phyloP scores from a whole-genome alignment of 2,113 vertebrate genomes.

The Brienomyrus brachyistius region DNA sequence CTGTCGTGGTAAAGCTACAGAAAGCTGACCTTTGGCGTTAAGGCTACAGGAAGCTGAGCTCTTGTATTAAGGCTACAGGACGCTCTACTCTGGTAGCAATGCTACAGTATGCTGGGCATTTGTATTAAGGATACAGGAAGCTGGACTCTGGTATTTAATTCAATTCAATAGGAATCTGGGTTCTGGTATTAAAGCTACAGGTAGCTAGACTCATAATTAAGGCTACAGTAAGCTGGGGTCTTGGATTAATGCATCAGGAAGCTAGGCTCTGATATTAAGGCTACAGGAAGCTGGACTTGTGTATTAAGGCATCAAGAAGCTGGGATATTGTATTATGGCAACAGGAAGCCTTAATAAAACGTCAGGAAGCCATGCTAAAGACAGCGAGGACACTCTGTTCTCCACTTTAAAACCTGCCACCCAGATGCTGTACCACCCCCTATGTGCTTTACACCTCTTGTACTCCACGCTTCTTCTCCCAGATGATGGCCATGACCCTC shows the following conservation, averaged over 20 bases:
- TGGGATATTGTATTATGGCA: background rate
- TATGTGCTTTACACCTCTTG: too few species aligned
- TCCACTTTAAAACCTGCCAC: background rate
- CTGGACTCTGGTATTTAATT: background rate
- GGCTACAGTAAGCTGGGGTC: background rate
- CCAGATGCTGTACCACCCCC: background rate
- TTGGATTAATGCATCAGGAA: background rate
- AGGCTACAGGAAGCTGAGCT: background rate
- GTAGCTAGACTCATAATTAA: background rate
- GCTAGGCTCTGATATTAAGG: too few species aligned
- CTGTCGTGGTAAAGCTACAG: background rate
- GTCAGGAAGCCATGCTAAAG: background rate
- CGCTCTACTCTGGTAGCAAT: background rate
- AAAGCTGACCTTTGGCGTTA: background rate
- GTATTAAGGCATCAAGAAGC: background rate
- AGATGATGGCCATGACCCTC: background rate
- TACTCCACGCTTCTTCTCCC: background rate
- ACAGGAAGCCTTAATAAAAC: background rate
- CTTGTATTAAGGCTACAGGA: background rate
- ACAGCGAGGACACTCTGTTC: background rate
- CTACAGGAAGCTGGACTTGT: background rate
- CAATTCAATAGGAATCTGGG: background rate
- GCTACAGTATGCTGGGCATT: background rate
- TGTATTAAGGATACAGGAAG: background rate
- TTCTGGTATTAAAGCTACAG: background rate